phyloP scores from a whole-genome alignment of 2,888 invertebrate genomes.

The Theretra japonica region DNA sequence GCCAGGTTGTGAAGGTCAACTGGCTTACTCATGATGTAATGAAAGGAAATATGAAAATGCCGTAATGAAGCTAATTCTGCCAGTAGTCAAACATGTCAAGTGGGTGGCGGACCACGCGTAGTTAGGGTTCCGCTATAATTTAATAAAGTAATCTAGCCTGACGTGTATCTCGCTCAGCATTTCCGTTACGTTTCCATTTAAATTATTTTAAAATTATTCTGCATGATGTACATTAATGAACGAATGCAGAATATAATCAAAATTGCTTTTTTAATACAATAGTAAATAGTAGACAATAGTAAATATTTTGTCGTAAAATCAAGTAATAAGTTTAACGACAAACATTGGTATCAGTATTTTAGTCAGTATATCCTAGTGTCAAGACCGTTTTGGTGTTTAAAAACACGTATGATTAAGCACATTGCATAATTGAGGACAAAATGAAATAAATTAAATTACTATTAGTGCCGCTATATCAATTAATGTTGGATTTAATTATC shows the following conservation, averaged over 20 bases:
- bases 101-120: conserved; percentile 7
- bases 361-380: not conserved
- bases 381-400: not conserved
- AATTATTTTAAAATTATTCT: too few relatives aligned
- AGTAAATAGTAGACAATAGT: too few relatives aligned
- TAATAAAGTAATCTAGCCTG: not conserved
- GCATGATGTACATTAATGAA: too few relatives aligned
- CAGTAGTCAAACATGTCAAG: conserved; percentile 27
- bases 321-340: too few relatives aligned
- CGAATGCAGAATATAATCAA: too few relatives aligned
- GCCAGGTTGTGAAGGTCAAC: conserved; percentile 12
- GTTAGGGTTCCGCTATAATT: conserved; percentile 1
- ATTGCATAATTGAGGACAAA: conserved; percentile 39
- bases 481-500: conserved; percentile 76
- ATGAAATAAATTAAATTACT: conserved; percentile 63
- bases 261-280: too few relatives aligned
- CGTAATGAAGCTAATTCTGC: conserved; percentile 19
- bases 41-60: conserved; percentile 24
- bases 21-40: conserved; percentile 15
- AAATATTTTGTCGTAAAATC: too few relatives aligned
- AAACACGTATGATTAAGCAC: not conserved
- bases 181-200: too few relatives aligned
- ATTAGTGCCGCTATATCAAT: conserved; percentile 73
- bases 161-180: not conserved
- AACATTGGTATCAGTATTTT: not conserved